phyloP scores from a whole-genome alignment of 2,888 invertebrate species.

The Hirtodrosophila cameraria region DNA sequence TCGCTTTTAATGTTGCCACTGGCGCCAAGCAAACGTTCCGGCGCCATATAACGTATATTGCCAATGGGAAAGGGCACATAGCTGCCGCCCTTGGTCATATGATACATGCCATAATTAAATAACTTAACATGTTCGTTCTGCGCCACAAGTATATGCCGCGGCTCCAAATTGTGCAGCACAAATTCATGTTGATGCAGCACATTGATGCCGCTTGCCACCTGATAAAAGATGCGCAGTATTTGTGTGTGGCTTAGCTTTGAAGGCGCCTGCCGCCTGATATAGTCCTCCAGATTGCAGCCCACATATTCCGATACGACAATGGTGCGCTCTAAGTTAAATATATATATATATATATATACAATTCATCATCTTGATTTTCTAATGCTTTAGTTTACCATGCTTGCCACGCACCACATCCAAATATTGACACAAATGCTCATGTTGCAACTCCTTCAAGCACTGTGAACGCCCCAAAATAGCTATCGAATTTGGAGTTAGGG shows the following conservation, averaged over 20 bases:
- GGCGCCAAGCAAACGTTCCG: slow-evolving; percentile 89
- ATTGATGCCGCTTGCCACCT: slow-evolving; percentile 89
- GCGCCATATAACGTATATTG: slow-evolving; percentile 91
- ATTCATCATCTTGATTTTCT: neutral
- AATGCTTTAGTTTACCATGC: slow-evolving; percentile 88
- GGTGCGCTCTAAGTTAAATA: slow-evolving; percentile 89
- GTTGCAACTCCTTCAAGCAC: slow-evolving; percentile 90
- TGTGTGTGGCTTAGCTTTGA: slow-evolving; percentile 82
- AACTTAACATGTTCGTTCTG: slow-evolving; percentile 88
- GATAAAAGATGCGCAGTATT: slow-evolving; percentile 88
- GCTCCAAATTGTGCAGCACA: slow-evolving; percentile 91
- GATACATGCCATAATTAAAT: slow-evolving; percentile 96
- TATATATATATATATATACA: neutral
- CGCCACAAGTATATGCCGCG: slow-evolving; percentile 92
- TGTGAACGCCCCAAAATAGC: slow-evolving; percentile 96
- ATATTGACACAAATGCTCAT: slow-evolving; percentile 94
- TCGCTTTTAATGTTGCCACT: slow-evolving; percentile 92
- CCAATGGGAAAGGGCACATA: slow-evolving; percentile 96
- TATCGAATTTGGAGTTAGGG: slow-evolving; percentile 97
- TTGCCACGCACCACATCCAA: slow-evolving; percentile 96
- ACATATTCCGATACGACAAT: slow-evolving; percentile 93
- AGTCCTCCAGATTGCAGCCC: slow-evolving; percentile 88
- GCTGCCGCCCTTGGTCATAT: slow-evolving; percentile 94
- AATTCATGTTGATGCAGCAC: slow-evolving; percentile 90
- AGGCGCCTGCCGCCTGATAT: slow-evolving; percentile 82